phyloP scores from a whole-genome alignment of 2,113 vertebrate species.

The Sula dactylatra region DNA sequence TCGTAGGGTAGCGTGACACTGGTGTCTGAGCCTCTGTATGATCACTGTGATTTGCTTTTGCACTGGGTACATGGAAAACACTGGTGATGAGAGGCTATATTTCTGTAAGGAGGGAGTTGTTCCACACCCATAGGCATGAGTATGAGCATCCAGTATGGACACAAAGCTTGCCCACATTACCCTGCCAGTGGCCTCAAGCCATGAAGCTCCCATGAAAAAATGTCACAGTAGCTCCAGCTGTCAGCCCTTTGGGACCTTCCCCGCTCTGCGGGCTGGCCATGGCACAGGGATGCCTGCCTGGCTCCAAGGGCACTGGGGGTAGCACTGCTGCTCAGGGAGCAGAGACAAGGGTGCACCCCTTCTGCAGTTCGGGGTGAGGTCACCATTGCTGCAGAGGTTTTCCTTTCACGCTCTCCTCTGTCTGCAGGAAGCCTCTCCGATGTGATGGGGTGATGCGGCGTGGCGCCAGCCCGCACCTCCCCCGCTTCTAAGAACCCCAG shows the following conservation, averaged over 20 bases:
- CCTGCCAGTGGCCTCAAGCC: background rate
- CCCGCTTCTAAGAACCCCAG: conserved; percentile 81
- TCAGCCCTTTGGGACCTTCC: background rate
- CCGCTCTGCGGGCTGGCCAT: rapidly evolving
- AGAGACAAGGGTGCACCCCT: rapidly evolving
- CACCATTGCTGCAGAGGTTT: background rate
- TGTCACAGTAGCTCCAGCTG: background rate
- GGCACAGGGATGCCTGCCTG: background rate
- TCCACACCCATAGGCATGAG: background rate
- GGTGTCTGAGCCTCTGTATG: background rate
- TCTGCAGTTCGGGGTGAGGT: background rate
- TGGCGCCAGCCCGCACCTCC: conserved; percentile 62
- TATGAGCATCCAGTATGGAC: background rate
- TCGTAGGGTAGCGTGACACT: rapidly evolving
- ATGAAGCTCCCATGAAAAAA: background rate
- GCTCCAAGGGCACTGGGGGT: background rate
- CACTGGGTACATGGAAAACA: background rate
- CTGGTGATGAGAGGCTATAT: background rate
- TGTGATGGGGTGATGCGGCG: conserved; percentile 46
- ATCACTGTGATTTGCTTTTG: background rate
- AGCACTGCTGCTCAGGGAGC: rapidly evolving
- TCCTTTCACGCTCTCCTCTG: background rate
- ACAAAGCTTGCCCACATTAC: background rate
- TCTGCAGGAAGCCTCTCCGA: conserved; percentile 73
- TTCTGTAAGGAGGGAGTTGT: background rate